Conservation (phyloP, 1,140 invertebrate species). For the Hetaerina americana region DNA sequence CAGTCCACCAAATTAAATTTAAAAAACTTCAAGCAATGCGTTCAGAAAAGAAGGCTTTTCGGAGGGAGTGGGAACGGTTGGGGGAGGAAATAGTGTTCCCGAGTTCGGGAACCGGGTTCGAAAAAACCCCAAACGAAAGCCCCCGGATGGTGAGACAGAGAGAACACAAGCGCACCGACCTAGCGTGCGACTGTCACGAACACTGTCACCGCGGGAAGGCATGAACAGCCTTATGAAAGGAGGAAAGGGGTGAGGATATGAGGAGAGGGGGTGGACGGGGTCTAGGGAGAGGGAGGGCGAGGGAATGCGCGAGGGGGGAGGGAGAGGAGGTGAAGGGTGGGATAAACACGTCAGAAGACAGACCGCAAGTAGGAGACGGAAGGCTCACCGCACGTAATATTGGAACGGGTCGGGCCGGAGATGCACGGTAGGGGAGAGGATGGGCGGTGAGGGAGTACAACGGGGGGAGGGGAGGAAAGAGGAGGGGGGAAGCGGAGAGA, state of each 20-base stretch:
- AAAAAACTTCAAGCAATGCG: no score
- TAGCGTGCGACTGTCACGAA: not conserved
- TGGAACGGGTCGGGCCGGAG: no score
- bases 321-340: not conserved
- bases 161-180: not conserved
- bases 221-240: not conserved
- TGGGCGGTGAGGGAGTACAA: not conserved
- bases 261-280: constrained; percentile 1
- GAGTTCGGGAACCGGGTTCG: no score
- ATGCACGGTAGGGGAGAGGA: not conserved
- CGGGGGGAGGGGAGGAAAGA: not conserved
- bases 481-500: not conserved
- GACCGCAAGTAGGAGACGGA: not conserved
- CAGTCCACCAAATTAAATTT: no score
- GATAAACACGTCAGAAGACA: not conserved
- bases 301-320: not conserved
- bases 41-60: no score
- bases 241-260: not conserved
- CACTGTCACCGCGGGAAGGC: not conserved
- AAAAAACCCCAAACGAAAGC: no score
- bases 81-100: no score
- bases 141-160: not conserved
- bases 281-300: no score
- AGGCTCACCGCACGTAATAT: not conserved
- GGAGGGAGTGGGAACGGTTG: no score